Conservation (phyloP, 1,140 invertebrate species). For the Samia ricini region DNA sequence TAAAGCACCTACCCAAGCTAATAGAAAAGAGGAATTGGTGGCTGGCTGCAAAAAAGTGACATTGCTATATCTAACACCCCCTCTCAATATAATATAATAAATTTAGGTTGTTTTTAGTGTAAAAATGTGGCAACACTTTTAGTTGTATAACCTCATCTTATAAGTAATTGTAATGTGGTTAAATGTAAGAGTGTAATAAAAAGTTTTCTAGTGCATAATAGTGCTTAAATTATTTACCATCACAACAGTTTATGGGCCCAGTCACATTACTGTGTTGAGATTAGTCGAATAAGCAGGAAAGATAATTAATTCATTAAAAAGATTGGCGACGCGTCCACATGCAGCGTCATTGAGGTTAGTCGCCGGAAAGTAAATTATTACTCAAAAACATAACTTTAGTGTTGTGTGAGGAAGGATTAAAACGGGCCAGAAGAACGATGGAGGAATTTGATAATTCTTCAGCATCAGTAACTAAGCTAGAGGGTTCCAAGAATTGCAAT, state of each 20-base stretch:
- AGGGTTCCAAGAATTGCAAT: slow-evolving; percentile 19
- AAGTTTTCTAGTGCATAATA: too few relatives aligned
- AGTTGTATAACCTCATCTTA: too few relatives aligned
- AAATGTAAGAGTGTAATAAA: too few relatives aligned
- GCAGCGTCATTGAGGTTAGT: neutral
- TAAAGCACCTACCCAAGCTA: slow-evolving; percentile 27
- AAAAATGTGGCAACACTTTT: too few relatives aligned
- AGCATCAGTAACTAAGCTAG: slow-evolving; percentile 12
- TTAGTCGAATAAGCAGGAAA: neutral
- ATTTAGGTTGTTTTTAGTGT: too few relatives aligned
- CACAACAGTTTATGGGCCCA: slow-evolving; percentile 19
- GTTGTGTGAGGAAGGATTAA: too few relatives aligned
- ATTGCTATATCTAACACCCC: too few relatives aligned
- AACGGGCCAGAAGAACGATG: too few relatives aligned
- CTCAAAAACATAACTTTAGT: too few relatives aligned
- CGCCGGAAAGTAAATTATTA: neutral
- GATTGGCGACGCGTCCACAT: neutral
- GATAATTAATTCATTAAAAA: neutral
- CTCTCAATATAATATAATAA: too few relatives aligned
- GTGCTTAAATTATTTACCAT: neutral
- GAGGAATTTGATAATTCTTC: neutral
- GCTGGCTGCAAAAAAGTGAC: slow-evolving; percentile 19
- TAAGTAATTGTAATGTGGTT: too few relatives aligned
- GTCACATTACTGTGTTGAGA: neutral
- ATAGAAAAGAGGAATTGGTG: slow-evolving; percentile 19